Conservation (phyloP, 2,888 invertebrate species). For the Sepiola atlantica region DNA sequence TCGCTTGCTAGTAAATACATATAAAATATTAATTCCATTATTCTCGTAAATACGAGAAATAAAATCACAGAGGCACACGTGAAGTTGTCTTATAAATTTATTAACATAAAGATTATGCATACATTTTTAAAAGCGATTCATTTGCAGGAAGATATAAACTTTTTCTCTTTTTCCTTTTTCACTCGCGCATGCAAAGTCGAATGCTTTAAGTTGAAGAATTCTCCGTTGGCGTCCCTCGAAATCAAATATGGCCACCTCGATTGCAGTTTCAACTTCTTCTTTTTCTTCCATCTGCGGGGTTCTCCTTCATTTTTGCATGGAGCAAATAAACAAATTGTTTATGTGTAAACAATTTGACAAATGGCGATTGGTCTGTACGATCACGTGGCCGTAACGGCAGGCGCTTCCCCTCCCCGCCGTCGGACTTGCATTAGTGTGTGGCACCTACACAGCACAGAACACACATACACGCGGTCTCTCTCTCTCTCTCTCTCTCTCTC, state of each 20-base stretch:
- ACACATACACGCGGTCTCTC: not conserved
- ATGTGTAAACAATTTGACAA: constrained; percentile 32
- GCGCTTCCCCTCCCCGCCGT: not conserved
- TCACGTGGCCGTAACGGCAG: constrained; percentile 9
- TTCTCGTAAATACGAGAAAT: too few relatives aligned
- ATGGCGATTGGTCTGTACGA: not conserved
- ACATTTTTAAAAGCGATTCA: too few relatives aligned
- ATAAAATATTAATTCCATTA: too few relatives aligned
- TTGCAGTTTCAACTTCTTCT: not conserved
- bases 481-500: not conserved
- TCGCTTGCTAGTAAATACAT: too few relatives aligned
- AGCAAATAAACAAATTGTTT: constrained; percentile 22
- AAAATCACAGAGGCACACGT: too few relatives aligned
- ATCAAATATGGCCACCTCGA: not conserved
- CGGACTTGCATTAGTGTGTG: not conserved
- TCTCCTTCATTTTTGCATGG: constrained; percentile 32
- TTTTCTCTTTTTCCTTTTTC: not conserved
- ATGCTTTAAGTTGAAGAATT: not conserved
- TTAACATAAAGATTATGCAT: too few relatives aligned
- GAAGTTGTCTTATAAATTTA: too few relatives aligned
- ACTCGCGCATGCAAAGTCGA: not conserved
- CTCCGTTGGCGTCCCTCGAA: not conserved
- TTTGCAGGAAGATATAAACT: too few relatives aligned
- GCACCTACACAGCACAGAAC: not conserved
- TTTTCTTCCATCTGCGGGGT: not conserved